Base-by-base conservation (phyloP, 2,797 vertebrate genomes). In the Acrossocheilus fasciatus region DNA sequence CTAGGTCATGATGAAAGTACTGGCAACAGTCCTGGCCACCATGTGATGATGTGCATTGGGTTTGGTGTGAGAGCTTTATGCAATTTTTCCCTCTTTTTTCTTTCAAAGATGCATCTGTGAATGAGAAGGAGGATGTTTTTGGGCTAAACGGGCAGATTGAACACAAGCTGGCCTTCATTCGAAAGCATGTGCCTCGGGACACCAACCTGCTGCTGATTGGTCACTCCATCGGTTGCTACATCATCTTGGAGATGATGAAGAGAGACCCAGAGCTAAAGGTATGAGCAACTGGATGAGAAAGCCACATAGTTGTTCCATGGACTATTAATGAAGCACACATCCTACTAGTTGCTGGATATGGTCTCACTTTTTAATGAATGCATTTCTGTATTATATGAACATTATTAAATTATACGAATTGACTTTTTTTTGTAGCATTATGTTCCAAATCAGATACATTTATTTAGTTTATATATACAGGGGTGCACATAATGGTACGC, bases 171-270 rank as follows among this genome's bases (percentile, higher is more conserved):
- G 93, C 93, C 82, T 99, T 99, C 91, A 93, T 99, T 77, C 95
- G 90, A 91, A 92, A 94, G 87, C 94, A 96, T 0, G 96, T 99
- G n/a, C 97, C 98, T 15, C 94, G 92, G 84, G 95, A 96, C 59
- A 95, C 94, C 86, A 95, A 94, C 47, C 93, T 99, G 86, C 93
- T 99, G 36, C 90, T 99, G 87, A 93, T 99, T 76, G 97, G 97
- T 85, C 98, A 99, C 93, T 99, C 98, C 20, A 95, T 99, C 30
- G 98, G 98, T 82, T 96, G 96, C 92, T 97, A 98, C 90, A 94
- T 99, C 74, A 95, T 96, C 79, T 94, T 99, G 90, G 95, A 98
- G 88, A 96, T 99, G 93, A 95, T 99, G 96, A 98, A 96, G 87
- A 93, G 92, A 86, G 93, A 96, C 9, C 96, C 96, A 34, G 94